Base-by-base conservation (phyloP, 2,797 vertebrate genomes). In the Myripristis jacobus region DNA sequence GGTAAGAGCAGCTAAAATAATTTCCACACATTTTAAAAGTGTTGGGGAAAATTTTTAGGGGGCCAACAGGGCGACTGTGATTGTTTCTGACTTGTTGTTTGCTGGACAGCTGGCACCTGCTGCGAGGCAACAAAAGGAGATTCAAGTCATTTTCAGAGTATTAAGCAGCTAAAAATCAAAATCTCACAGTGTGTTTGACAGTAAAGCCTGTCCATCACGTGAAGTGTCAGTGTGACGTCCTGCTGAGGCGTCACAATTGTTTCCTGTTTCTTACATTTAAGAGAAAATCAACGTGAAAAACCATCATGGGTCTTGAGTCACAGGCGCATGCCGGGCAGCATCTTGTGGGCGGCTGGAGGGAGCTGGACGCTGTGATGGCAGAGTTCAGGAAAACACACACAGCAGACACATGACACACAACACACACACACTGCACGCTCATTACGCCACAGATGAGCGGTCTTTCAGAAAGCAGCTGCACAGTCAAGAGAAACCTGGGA, bases 301-400 rank as follows among this genome's bases (percentile, higher is more conserved):
- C n/a, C n/a, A n/a, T n/a, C n/a, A n/a, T n/a, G n/a, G n/a, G 38
- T 7, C 47, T 27, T 34, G 43, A 6, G 4, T 93, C 80, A 91
- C 57, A 94, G 81, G 46, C 66, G 51, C 69, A 90, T 75, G 77
- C 10, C 71, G 63, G 88, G 80, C 65, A 94, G 72, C 24, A 76
- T 84, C 36, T 87, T 89, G 77, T 95, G 93, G 22, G 94, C 93
- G 54, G 84, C 91, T 58, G 90, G 77, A 1, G 94, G 94, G 25
- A 95, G 94, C 75, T 93, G 91, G 63, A 92, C 85, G 41, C 95
- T 86, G 94, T 95, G 69, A 83, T 57, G 50, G 16, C 43, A 80
- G 1, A 11, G 86, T 93, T 93, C 78, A 95, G 92, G 91, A 90
- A 80, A 81, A 65, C 21, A 54, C 2, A 52, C 0, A 47, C 24